phyloP scores from a whole-genome alignment of 2,888 invertebrate genomes.

The Zygothrica quintamaculata region DNA sequence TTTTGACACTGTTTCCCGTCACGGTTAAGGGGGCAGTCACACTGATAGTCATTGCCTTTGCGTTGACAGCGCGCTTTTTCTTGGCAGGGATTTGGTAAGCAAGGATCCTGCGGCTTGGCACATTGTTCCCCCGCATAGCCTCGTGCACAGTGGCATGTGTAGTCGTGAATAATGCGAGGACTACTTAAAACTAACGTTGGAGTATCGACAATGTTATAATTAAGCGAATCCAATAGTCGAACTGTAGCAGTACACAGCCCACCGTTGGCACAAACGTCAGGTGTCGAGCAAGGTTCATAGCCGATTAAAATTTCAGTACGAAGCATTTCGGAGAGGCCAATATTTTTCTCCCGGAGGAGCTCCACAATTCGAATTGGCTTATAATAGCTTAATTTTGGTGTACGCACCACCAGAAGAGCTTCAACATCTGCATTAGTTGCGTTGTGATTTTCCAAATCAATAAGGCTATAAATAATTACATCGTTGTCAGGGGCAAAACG shows the following conservation, averaged over 20 bases:
- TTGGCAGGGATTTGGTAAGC: constrained; percentile 94
- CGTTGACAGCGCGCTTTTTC: constrained; percentile 93
- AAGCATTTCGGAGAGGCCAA: constrained; percentile 87
- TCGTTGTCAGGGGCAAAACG: constrained; percentile 88
- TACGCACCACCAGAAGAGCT: constrained; percentile 89
- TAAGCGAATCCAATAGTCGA: constrained; percentile 86
- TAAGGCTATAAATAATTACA: constrained; percentile 89
- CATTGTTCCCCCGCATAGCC: constrained; percentile 94
- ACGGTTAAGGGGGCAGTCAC: constrained; percentile 90
- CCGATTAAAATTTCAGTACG: constrained; percentile 88
- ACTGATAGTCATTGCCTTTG: constrained; percentile 93
- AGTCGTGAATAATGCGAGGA: constrained; percentile 91
- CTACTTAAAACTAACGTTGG: constrained; percentile 92
- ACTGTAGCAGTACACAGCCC: constrained; percentile 91
- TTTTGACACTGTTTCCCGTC: constrained; percentile 94
- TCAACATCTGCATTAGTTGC: constrained; percentile 85
- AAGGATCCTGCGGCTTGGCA: constrained; percentile 95
- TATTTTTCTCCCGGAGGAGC: constrained; percentile 88
- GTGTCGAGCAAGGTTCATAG: constrained; percentile 89
- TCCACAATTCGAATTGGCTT: constrained; percentile 88
- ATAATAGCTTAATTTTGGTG: constrained; percentile 86
- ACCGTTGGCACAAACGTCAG: constrained; percentile 90
- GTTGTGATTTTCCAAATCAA: constrained; percentile 84
- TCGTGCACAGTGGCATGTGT: constrained; percentile 91
- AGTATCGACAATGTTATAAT: constrained; percentile 90